Evolutionary conservation across 23 tunicate species (phyloP).

Genomic region (Aplidium turbinatum): DNA sequence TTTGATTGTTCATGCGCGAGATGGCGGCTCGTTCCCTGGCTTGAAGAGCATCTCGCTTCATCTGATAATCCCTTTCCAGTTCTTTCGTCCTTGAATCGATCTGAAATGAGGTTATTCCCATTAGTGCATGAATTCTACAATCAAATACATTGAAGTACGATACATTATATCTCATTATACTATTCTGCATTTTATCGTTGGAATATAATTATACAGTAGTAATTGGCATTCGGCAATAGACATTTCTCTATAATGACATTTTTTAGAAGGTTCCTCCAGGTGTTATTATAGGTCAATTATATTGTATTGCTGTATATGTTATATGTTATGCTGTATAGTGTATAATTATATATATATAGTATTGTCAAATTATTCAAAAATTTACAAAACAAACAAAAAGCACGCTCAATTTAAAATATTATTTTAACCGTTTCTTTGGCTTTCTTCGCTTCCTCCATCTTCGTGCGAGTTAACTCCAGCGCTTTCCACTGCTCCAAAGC

Average conservation of each 20-base stretch:
- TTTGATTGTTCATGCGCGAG: conserved; percentile 64
- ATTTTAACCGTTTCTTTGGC: conserved; percentile 56
- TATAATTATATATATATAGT: too few species aligned
- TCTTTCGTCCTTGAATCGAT: conserved; percentile 34
- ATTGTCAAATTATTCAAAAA: not conserved
- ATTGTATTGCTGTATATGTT: too few species aligned
- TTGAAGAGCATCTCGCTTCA: conserved; percentile 35
- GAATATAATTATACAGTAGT: too few species aligned
- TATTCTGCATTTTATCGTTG: too few species aligned
- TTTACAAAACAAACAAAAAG: not conserved
- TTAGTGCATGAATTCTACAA: not conserved
- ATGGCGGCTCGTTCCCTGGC: conserved; percentile 71
- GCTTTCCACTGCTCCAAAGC: conserved; percentile 83
- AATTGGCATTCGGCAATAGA: too few species aligned
- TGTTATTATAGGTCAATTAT: too few species aligned
- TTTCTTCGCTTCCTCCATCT: conserved; percentile 66
- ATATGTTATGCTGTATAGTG: too few species aligned
- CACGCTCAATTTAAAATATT: not conserved
- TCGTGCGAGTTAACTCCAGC: conserved; percentile 56
- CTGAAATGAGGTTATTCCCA: conserved; percentile 28
- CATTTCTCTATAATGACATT: too few species aligned
- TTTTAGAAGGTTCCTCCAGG: too few species aligned
- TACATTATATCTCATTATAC: too few species aligned
- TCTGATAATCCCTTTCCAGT: conserved; percentile 69
- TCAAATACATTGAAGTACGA: not conserved